phyloP scores from a whole-genome alignment of 2,113 vertebrate species.

The Anarrhichthys ocellatus region DNA sequence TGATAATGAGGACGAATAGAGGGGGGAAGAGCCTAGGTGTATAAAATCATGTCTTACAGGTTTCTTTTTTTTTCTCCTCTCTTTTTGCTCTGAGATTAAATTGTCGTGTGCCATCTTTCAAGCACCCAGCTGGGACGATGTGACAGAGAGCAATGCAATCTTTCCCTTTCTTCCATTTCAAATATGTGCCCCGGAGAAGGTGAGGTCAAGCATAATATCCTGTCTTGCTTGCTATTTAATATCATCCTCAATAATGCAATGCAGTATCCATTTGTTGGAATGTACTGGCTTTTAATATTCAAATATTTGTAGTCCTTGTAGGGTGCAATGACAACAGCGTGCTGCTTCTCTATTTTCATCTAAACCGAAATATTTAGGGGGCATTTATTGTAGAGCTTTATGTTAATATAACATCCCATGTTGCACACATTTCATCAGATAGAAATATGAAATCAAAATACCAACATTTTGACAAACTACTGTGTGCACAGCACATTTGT shows the following conservation, averaged over 20 bases:
- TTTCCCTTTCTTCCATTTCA: slow-evolving; percentile 33
- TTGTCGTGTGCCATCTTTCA: slow-evolving; percentile 54
- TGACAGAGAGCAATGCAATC: slow-evolving; percentile 45
- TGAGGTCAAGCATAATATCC: slow-evolving; percentile 58
- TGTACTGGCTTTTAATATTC: slow-evolving; percentile 23
- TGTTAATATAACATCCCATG: background rate
- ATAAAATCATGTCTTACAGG: slow-evolving; percentile 36
- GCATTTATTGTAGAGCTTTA: background rate
- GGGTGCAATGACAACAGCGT: background rate
- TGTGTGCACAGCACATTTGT: background rate
- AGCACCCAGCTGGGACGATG: slow-evolving; percentile 42
- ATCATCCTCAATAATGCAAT: slow-evolving; percentile 35
- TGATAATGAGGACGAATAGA: slow-evolving; percentile 60
- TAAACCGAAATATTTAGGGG: background rate
- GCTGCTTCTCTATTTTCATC: background rate
- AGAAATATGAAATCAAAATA: background rate
- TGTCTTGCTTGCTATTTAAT: slow-evolving; percentile 46
- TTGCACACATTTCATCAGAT: background rate
- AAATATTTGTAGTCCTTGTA: slow-evolving; percentile 17
- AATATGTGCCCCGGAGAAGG: slow-evolving; percentile 35
- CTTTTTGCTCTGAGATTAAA: slow-evolving; percentile 53
- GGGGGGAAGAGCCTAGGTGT: slow-evolving; percentile 28
- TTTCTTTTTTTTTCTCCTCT: slow-evolving; percentile 38
- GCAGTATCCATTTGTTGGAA: slow-evolving; percentile 9
- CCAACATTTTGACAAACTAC: background rate